These are phyloP conservation scores for Drosophila tanythrix DNA, from an alignment of 2,888 invertebrate genomes.

Conservation along the genomic window DNA sequence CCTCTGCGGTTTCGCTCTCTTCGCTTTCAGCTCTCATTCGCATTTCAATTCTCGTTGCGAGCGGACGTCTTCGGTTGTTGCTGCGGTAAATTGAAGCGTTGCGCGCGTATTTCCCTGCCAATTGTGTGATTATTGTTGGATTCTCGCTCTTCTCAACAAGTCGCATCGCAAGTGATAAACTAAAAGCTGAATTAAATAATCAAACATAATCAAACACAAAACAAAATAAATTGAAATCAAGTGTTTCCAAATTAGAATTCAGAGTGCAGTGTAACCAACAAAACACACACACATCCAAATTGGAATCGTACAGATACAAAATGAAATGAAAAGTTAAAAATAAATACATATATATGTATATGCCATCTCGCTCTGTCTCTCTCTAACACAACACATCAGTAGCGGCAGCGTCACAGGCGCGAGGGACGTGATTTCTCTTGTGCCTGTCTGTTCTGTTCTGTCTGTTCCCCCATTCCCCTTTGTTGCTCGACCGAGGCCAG, in stretches of 20 bases:
- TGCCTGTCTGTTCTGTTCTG: constrained; percentile 66
- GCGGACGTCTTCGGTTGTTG: constrained; percentile 57
- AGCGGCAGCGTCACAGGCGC: constrained; percentile 54
- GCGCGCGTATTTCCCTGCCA: constrained; percentile 61
- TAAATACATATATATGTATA: constrained; percentile 67
- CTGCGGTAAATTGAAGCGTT: constrained; percentile 54
- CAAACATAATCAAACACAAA: constrained; percentile 16
- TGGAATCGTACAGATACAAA: constrained; percentile 64
- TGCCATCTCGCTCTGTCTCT: constrained; percentile 63
- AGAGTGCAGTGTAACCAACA: constrained; percentile 53
- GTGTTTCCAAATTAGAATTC: constrained; percentile 31
- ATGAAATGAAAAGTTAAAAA: constrained; percentile 81
- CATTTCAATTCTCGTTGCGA: constrained; percentile 66
- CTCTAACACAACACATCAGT: not conserved
- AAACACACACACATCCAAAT: constrained; percentile 34
- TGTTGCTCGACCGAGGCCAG: constrained; percentile 23
- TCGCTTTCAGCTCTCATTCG: constrained; percentile 60
- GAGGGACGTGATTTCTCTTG: constrained; percentile 79
- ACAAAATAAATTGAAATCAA: constrained; percentile 28
- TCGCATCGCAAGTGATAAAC: constrained; percentile 64
- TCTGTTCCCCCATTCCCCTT: constrained; percentile 29
- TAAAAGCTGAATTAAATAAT: constrained; percentile 33
- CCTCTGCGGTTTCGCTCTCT: constrained; percentile 46
- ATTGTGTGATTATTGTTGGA: constrained; percentile 33
- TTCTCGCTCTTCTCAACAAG: constrained; percentile 70